phyloP scores from a whole-genome alignment of 2,797 vertebrate species.

The Phalloptychus januarius region DNA sequence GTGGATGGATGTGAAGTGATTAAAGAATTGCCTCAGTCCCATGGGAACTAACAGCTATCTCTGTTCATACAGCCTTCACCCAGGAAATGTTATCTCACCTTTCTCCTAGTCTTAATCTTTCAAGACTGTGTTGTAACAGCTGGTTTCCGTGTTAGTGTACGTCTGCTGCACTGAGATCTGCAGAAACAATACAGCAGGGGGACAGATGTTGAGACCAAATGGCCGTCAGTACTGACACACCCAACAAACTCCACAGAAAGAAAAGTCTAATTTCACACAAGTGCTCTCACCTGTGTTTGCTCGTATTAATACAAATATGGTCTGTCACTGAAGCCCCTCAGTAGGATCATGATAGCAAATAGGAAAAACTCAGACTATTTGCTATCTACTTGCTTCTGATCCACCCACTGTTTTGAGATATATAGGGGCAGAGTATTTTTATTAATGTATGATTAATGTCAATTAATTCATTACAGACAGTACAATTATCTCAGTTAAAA shows the following conservation, averaged over 20 bases:
- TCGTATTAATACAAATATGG: background rate
- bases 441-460: too few relatives aligned
- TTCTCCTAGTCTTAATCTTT: conserved; percentile 44
- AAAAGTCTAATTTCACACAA: background rate
- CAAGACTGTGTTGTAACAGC: conserved; percentile 41
- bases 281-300: background rate
- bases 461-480: too few relatives aligned
- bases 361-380: background rate
- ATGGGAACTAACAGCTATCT: conserved; percentile 32
- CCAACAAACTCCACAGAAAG: conserved; percentile 11
- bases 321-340: background rate
- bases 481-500: too few relatives aligned
- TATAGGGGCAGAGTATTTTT: background rate
- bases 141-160: conserved; percentile 50
- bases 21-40: conserved; percentile 40
- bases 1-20: conserved; percentile 53
- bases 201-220: conserved; percentile 49
- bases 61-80: conserved; percentile 27
- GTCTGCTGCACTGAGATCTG: conserved; percentile 47
- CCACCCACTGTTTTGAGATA: background rate
- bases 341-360: too few relatives aligned
- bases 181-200: conserved; percentile 16
- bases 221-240: conserved; percentile 8
- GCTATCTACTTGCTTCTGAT: background rate
- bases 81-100: conserved; percentile 17